A percentile compares a stretch with the other conserved stretches of the same genome.
phyloP scores from a whole-genome alignment of 2,888 invertebrate genomes.

The Oscheius sp. region DNA sequence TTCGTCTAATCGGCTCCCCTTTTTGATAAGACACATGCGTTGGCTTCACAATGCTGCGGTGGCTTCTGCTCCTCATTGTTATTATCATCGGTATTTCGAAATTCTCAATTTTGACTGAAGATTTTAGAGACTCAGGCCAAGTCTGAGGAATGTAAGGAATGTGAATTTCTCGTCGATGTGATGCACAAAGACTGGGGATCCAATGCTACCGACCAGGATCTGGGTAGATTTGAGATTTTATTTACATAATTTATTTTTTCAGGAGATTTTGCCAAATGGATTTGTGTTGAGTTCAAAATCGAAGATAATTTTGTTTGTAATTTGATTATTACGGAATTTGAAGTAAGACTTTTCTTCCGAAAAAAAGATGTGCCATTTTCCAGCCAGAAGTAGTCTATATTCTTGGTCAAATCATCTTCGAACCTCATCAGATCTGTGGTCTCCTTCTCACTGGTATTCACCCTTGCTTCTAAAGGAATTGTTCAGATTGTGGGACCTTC shows the following conservation, averaged over 20 bases:
- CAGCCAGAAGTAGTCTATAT: conserved; percentile 62
- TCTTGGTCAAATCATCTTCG: conserved; percentile 51
- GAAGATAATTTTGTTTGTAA: conserved; percentile 59
- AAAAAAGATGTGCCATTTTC: neutral
- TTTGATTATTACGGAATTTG: conserved; percentile 52
- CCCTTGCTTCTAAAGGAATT: neutral
- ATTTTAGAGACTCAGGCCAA: neutral
- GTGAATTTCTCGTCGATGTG: conserved; percentile 26
- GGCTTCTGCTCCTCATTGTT: neutral
- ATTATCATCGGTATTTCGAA: conserved; percentile 5
- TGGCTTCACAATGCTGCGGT: conserved; percentile 3
- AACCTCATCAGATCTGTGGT: conserved; percentile 61
- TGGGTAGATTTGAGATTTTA: too few species aligned
- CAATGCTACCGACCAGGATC: conserved; percentile 5
- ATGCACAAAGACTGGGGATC: conserved; percentile 26
- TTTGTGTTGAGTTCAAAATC: conserved; percentile 56
- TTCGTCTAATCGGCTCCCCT: conserved; percentile 1
- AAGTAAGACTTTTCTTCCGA: neutral
- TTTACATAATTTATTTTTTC: too few species aligned
- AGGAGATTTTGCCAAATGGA: conserved; percentile 42
- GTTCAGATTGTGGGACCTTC: conserved; percentile 55
- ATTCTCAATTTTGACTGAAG: neutral
- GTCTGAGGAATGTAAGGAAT: conserved; percentile 30
- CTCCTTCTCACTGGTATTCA: conserved; percentile 49
- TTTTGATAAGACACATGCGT: neutral